Evolutionary conservation across 2,888 invertebrate genomes (phyloP), one percentile per base, ranked within the genome.

Genomic region (Muscina levida): DNA sequence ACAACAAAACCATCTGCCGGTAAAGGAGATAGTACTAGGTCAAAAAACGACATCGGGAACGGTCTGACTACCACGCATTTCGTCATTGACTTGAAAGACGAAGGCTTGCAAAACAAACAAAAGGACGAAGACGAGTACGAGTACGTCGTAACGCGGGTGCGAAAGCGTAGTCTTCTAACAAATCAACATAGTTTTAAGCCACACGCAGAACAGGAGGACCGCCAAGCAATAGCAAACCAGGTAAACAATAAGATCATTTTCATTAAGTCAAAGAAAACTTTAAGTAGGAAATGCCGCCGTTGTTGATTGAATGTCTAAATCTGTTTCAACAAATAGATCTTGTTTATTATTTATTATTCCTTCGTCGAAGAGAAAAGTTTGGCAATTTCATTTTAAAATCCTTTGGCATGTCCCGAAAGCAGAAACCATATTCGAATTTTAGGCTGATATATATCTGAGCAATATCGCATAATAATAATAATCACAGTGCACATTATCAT

Each of bases 91-190:
- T 46, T 82, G 17, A 77, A 44, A 26, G 77, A 78, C 48, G 67
- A 24, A 71, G 73, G 44, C 37, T 68, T 56, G 24, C 39, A 44
- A 26, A 19, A 26, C n/a, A 44, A 13, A 13, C 4, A 42, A 59
- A 77, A 77, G 19, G 81, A 82, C 19, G 81, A 82, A 77, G 81
- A 81, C 59, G 82, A 83, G 1, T 83, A 73, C 51, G 81, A 79
- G 66, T 83, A 81, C 77, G 59, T 83, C 17, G 77, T 83, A 24
- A 82, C 82, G n/a, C 81, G 79, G 44, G 81, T 82, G 19, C 77
- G 77, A 51, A 72, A 59, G 13, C 68, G 39, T 0, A 59, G 42
- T 62, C 62, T 13, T 22, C 13, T 15, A 13, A 2, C 19, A 51
- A 22, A 70, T 76, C 48, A 59, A 6, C 67, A 31, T 5, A 3